Base-by-base conservation (phyloP, 92 coral and sea anemone species). In the Actinernus sp. region DNA sequence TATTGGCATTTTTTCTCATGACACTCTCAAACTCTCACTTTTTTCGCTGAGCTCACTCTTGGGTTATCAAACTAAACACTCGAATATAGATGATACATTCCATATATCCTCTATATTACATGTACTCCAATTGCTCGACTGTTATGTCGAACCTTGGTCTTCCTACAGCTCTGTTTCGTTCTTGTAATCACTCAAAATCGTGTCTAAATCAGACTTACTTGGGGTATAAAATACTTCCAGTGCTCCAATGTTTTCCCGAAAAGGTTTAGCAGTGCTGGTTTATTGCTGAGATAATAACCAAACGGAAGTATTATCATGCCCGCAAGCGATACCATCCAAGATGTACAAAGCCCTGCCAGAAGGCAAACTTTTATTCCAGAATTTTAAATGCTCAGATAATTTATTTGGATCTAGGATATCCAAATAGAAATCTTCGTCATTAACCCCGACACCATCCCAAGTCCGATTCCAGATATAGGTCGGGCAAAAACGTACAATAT, bases 361-460 rank as follows among this genome's bases (percentile, higher is more conserved):
- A 12, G 51, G 51, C 13, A 45, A 45, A 12, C 18, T 23, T 45
- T 45, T 45, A 45, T 45, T 16, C 51, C 51, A 45, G 18, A 45
- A 45, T 16, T 45, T 45, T 23, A 45, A 45, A 16, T 45, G 51
- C 6, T 21, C 26, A n/a, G 24, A 49, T 17, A 23, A 23, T 49
- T 49, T 31, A 49, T 49, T 49, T 11, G 55, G 55, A 31, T 49
- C 55, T 49, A 49, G 25, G 14, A 49, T 49, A 3, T 49, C 55
- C 3, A 49, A 26, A 3, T 20, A 6, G 55, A 49, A 49, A n/a
- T 49, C 55, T 4, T 49, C 55, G 55, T 49, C 55, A 2, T 49
- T 12, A 6, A 2, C 26, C 3, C 55, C 55, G 2, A 49, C 14
- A 49, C 27, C 27, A 2, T 49, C 55, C 55, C 49, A 43, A 14